These are phyloP conservation scores for Volucella inanis DNA, from an alignment of 2,888 invertebrate species.

Conservation along the genomic window DNA sequence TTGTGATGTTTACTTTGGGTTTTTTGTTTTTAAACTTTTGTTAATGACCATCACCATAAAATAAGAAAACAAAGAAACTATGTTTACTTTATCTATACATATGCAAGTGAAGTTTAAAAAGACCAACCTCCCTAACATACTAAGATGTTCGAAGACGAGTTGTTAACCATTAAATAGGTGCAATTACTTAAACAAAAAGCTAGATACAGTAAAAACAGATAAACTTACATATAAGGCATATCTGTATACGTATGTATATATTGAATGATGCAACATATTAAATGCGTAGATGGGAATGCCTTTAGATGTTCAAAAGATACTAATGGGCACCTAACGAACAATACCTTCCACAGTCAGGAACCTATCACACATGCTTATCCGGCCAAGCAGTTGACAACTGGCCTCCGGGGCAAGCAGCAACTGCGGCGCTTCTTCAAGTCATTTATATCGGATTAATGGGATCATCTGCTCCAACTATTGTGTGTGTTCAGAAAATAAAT, in stretches of 20 bases:
- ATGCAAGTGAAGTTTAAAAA: slow-evolving; percentile 27
- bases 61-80: too few species aligned
- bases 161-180: slow-evolving; percentile 41
- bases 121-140: slow-evolving; percentile 42
- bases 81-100: neutral
- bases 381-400: slow-evolving; percentile 57
- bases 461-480: slow-evolving; percentile 76
- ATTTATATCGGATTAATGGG: slow-evolving; percentile 70
- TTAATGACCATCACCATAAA: too few species aligned
- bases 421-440: slow-evolving; percentile 46
- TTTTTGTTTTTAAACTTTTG: too few species aligned
- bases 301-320: slow-evolving; percentile 58
- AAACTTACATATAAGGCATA: neutral
- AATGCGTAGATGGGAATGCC: slow-evolving; percentile 54
- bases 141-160: slow-evolving; percentile 49
- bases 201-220: neutral
- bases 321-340: slow-evolving; percentile 55
- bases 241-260: slow-evolving; percentile 4
- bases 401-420: slow-evolving; percentile 41
- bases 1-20: too few species aligned
- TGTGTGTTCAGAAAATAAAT: slow-evolving; percentile 78
- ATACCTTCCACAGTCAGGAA: slow-evolving; percentile 23
- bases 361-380: slow-evolving; percentile 24
- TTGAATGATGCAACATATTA: slow-evolving; percentile 20
- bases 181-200: slow-evolving; percentile 37